A percentile compares a stretch with the other conserved stretches of the same genome.
phyloP scores from a whole-genome alignment of 2,888 invertebrate genomes.

The Xestia c-nigrum region DNA sequence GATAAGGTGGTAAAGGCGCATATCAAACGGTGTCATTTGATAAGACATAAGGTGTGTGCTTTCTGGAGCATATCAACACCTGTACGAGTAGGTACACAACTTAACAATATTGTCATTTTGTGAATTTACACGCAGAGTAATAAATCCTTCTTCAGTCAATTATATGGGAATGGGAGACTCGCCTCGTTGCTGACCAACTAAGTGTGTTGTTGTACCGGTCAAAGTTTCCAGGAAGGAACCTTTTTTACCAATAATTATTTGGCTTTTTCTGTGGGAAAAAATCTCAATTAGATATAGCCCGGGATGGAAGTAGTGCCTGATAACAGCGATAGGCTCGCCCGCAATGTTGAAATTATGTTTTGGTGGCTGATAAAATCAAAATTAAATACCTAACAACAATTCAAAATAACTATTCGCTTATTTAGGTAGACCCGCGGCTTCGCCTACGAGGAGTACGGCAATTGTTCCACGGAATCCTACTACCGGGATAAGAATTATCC shows the following conservation, averaged over 20 bases:
- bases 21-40: conserved; percentile 90
- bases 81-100: conserved; percentile 55
- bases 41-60: conserved; percentile 86
- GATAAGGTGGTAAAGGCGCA: conserved; percentile 85
- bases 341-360: neutral
- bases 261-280: conserved; percentile 26
- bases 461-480: too few species aligned
- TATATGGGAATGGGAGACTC: neutral
- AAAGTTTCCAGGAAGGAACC: too few species aligned
- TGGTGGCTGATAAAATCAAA: neutral
- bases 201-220: neutral
- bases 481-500: too few species aligned
- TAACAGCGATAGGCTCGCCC: conserved; percentile 28
- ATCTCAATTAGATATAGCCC: neutral
- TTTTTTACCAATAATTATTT: neutral
- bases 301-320: conserved; percentile 26
- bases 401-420: neutral
- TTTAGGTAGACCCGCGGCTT: too few species aligned
- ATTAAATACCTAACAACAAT: neutral
- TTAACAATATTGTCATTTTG: conserved; percentile 14
- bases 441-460: too few species aligned
- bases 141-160: neutral
- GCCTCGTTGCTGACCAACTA: neutral
- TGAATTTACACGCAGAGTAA: neutral
- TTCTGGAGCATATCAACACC: conserved; percentile 80